Base-by-base conservation (phyloP, 1,140 invertebrate genomes). In the Meloidogyne floridensis region DNA sequence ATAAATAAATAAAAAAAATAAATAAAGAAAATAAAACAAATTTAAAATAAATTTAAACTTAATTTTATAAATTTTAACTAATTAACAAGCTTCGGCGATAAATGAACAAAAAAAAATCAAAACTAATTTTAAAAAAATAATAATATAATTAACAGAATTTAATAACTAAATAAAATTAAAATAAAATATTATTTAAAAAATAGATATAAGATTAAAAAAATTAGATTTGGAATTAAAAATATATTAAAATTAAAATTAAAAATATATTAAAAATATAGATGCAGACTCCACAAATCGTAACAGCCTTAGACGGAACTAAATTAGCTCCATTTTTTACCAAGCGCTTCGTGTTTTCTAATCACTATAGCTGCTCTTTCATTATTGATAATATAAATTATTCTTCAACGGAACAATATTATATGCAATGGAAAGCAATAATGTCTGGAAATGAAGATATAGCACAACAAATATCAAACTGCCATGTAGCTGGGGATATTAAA, bases 291-390 rank as follows among this genome's bases (percentile, higher is more conserved):
- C 2, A 47, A 9, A 13, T 77, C 9, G 10, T 51, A 10, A 77
- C 11, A 11, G n/a, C 75, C 0, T n/a, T 3, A 8, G 47, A 70
- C n/a, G 75, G 75, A 3, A 74, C 20, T 15, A 77, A 54, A 54
- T 8, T 77, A 1, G 75, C 47, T 2, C 75, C 75, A 3, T 77
- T 77, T 69, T 77, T 77, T 59, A 77, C 75, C 9, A 8, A 69
- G 3, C 53, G 53, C 42, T 77, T 4, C 20, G 2, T 9, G 1
- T 77, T 77, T n/a, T 77, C 75, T 3, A 77, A 77, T 70, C 75
- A 77, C 2, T 77, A 59, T 18, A 6, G 6, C 4, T 77, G 75
- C 43, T 20, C 7, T 4, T 77, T 77, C n/a, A 7, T n/a, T 9
- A 20, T 77, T 0, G 75, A 77, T 71, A 18, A 20, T 1, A 3